Percentiles rank a stretch among this genome's conserved stretches.
phyloP scores from a whole-genome alignment of 92 coral and sea anemone genomes.

The Umimayanthus kanabou region DNA sequence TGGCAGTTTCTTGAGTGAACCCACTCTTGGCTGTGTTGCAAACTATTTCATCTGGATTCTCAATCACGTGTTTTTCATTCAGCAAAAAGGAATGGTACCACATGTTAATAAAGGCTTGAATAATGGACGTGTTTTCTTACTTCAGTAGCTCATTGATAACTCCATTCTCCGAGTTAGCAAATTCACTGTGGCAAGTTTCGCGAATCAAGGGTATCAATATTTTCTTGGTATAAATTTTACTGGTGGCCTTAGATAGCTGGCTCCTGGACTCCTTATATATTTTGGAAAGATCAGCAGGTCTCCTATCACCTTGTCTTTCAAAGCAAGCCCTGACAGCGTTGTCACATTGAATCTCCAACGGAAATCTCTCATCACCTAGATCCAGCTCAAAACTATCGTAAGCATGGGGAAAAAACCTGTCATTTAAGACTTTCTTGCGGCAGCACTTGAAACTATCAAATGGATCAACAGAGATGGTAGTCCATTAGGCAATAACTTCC shows the following conservation, averaged over 20 bases:
- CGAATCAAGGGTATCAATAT: neutral
- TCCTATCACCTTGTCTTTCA: neutral
- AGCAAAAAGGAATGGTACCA: constrained; percentile 41
- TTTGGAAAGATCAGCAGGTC: neutral
- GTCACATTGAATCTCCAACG: neutral
- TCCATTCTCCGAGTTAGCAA: no score
- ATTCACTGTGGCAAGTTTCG: constrained; percentile 11
- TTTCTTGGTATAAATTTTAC: neutral
- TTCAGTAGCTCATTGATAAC: neutral
- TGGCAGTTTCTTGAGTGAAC: no score
- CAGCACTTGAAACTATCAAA: no score
- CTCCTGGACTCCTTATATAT: constrained; percentile 24
- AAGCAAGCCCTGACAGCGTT: neutral
- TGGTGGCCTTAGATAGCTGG: constrained; percentile 31
- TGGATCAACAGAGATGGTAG: no score
- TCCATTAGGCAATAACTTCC: no score
- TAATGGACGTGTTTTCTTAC: neutral
- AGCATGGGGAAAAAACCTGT: no score
- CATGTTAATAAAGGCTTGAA: constrained; percentile 10
- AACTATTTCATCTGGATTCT: no score
- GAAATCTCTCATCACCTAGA: no score
- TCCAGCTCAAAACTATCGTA: no score
- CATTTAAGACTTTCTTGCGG: no score
- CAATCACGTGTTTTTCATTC: neutral
- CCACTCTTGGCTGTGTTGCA: no score